These are phyloP conservation scores for Parasteatoda lunata DNA, from an alignment of 2,888 invertebrate species.

Conservation along the genomic window DNA sequence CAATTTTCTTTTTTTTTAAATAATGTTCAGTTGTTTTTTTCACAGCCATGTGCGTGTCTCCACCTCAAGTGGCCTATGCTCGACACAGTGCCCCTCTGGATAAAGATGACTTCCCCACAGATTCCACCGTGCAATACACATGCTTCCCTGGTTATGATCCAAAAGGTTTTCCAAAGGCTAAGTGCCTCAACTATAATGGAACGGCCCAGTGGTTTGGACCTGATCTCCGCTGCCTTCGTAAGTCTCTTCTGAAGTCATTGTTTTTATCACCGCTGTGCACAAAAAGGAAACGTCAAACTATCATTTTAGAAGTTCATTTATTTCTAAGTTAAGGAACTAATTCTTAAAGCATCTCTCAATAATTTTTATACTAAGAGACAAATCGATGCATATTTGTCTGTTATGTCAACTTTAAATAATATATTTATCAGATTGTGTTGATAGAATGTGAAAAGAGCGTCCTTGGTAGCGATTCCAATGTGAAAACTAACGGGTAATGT, in stretches of 20 bases:
- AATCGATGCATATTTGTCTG: no score
- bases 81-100: constrained; percentile 87
- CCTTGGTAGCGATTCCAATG: no score
- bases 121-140: constrained; percentile 92
- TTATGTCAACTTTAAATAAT: no score
- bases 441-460: no score
- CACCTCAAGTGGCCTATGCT: constrained; percentile 76
- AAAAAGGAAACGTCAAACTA: no score
- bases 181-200: constrained; percentile 91
- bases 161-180: constrained; percentile 92
- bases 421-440: no score
- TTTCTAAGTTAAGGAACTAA: no score
- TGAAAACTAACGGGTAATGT: no score
- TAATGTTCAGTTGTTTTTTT: neutral
- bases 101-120: constrained; percentile 90
- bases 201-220: constrained; percentile 97
- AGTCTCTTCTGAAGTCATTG: constrained; percentile 74
- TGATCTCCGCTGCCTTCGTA: constrained; percentile 95
- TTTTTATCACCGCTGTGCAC: no score
- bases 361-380: no score
- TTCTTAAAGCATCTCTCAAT: no score
- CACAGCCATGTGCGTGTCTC: constrained; percentile 70
- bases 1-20: neutral
- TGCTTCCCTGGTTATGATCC: constrained; percentile 96
- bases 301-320: no score